Evolutionary conservation across 2,113 vertebrate genomes (phyloP), one percentile per base, ranked within the genome.

Genomic region (Fulmarus glacialis): DNA sequence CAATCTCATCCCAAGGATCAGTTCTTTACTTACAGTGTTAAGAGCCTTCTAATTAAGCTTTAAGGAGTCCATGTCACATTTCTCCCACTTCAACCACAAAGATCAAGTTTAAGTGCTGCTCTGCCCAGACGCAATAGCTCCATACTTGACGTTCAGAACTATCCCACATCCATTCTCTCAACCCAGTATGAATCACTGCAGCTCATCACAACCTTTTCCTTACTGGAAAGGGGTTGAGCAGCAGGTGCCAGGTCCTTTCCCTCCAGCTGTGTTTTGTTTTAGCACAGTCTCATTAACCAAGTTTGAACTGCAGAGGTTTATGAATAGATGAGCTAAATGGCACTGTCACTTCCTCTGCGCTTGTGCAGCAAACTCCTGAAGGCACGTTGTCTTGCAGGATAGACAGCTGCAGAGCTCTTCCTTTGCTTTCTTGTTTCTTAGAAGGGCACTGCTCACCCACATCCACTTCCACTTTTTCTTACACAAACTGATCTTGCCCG

Each of bases 351-450:
- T 32, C 32, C 53, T 23, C 53, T 18, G 6, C 26, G 19, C 64
- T n/a, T 21, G 59, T 15, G 42, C 24, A 20, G 43, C 20, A 20
- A 71, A 6, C 22, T 47, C 50, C 45, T 55, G 27, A 21, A 34
- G 11, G 16, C 32, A 26, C 1, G 0, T 24, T 34, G 22, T 11
- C 40, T 26, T 38, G 45, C 8, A 15, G 71, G n/a, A 29, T 0
- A 58, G 68, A 26, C 27, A 66, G 19, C 45, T 72, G n/a, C 38
- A 48, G 40, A 67, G 71, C 16, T 48, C 38, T 50, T 43, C 78
- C 53, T 78, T 66, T 29, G 15, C 16, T 47, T 68, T 38, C 62
- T 32, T 27, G 21, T 67, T 62, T 60, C n/a, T 48, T 48, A 66
- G n/a, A 82, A 62, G 10, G 11, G 12, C 14, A 11, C 21, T 32